Evolutionary conservation across 2,797 vertebrate species (phyloP).

Genomic region (Halcyon badia): DNA sequence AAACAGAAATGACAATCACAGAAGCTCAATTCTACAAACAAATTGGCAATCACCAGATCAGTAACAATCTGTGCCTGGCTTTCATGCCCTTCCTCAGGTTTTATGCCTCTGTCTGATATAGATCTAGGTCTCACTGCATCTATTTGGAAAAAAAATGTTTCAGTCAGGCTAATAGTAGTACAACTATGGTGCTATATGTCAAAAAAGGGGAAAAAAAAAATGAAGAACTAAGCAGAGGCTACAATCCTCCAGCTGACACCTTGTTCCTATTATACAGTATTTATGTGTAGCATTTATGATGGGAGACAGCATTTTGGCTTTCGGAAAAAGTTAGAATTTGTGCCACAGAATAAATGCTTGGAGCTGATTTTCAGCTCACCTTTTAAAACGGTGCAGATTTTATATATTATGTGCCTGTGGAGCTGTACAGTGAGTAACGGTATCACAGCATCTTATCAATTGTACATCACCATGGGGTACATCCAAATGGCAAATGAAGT

Average conservation of each 20-base stretch:
- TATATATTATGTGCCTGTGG: background rate
- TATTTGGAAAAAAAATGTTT: constrained; percentile 27
- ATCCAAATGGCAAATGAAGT: background rate
- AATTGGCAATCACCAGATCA: background rate
- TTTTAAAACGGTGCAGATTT: constrained; percentile 28
- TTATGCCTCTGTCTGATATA: background rate
- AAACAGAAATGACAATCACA: background rate
- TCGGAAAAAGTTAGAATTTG: constrained; percentile 5
- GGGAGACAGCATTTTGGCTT: constrained; percentile 39
- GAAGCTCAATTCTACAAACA: background rate
- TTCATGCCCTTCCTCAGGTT: background rate
- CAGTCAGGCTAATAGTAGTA: background rate
- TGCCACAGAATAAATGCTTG: constrained; percentile 23
- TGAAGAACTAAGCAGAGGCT: background rate
- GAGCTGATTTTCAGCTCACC: constrained; percentile 28
- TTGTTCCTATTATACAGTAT: constrained; percentile 44
- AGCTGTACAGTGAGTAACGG: background rate
- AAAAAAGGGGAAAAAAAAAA: background rate
- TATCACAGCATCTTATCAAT: background rate
- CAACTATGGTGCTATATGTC: background rate
- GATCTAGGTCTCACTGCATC: constrained; percentile 2
- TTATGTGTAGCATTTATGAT: constrained; percentile 5
- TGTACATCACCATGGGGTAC: constrained; percentile 9
- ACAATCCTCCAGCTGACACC: background rate
- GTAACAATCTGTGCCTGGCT: background rate